These are phyloP conservation scores for Synergus gifuensis DNA, from an alignment of 2,888 invertebrate species.

Conservation along the genomic window DNA sequence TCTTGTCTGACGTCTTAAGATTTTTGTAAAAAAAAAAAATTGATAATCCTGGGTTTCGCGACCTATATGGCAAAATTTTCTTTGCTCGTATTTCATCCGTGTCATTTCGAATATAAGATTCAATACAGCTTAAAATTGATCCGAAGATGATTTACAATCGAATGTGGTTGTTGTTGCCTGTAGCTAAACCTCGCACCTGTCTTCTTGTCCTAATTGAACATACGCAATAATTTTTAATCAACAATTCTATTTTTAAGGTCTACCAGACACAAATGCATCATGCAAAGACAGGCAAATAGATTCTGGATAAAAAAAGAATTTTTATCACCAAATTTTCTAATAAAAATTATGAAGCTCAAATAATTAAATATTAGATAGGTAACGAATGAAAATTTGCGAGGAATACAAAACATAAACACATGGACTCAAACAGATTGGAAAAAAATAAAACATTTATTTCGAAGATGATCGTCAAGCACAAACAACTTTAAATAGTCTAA, in stretches of 20 bases:
- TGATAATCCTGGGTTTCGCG: not conserved
- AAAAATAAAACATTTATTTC: conserved; percentile 36
- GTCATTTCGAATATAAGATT: not conserved
- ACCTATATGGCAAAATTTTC: conserved; percentile 4
- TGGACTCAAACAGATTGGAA: not conserved
- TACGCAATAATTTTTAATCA: conserved; percentile 56
- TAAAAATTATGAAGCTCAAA: conserved; percentile 40
- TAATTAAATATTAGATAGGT: not conserved
- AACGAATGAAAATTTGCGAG: not conserved
- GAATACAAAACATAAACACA: conserved; percentile 2
- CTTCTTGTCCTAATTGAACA: conserved; percentile 74
- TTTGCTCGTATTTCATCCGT: conserved; percentile 10
- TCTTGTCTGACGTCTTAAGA: not conserved
- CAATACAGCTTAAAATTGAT: conserved; percentile 14
- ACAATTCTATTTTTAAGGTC: conserved; percentile 44
- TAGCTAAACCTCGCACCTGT: conserved; percentile 72
- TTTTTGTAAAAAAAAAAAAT: not conserved
- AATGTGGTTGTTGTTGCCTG: conserved; percentile 77
- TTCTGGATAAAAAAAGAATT: conserved; percentile 38
- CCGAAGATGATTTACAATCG: conserved; percentile 67
- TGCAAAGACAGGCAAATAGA: conserved; percentile 43
- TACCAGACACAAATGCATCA: conserved; percentile 46
- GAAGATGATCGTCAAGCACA: conserved; percentile 13
- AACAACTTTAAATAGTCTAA: not conserved
- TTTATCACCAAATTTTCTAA: conserved; percentile 20